These are phyloP conservation scores for Rhogogaster chlorosoma DNA, from an alignment of 2,888 invertebrate genomes.

Conservation along the genomic window DNA sequence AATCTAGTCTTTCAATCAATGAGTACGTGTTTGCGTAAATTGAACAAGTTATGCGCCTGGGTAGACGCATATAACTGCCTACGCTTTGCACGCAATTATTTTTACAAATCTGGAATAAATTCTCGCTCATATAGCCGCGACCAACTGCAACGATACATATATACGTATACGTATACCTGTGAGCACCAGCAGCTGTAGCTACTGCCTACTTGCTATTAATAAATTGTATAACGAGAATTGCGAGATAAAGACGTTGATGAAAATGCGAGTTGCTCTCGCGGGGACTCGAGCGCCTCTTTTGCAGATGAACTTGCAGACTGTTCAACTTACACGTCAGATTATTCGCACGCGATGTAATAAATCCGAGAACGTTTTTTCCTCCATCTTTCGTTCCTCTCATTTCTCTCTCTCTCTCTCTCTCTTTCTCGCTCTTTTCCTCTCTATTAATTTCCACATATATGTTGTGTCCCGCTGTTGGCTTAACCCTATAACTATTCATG, in stretches of 20 bases:
- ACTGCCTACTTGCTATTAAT: conserved; percentile 35
- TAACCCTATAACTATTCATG: not conserved
- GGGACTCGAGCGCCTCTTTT: not conserved
- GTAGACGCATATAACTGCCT: conserved; percentile 27
- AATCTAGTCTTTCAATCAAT: conserved; percentile 73
- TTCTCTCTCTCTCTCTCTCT: not conserved
- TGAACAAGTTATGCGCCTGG: conserved; percentile 69
- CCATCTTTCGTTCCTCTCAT: not conserved
- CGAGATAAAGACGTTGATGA: conserved; percentile 37
- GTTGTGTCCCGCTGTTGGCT: not conserved
- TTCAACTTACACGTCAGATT: not conserved
- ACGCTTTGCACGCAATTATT: conserved; percentile 30
- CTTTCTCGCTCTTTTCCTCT: not conserved
- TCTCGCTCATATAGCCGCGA: not conserved
- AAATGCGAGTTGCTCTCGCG: not conserved
- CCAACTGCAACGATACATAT: not conserved
- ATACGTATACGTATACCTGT: not conserved
- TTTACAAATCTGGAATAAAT: conserved; percentile 23
- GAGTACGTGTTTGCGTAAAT: conserved; percentile 76
- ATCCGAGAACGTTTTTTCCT: not conserved
- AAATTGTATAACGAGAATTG: conserved; percentile 27
- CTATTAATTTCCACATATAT: not conserved
- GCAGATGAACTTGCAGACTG: conserved; percentile 24
- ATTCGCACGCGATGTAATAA: conserved; percentile 42
- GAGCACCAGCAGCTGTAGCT: not conserved